Evolutionary conservation across 2,113 vertebrate genomes (phyloP).

Genomic region (Aldabrachelys gigantea): DNA sequence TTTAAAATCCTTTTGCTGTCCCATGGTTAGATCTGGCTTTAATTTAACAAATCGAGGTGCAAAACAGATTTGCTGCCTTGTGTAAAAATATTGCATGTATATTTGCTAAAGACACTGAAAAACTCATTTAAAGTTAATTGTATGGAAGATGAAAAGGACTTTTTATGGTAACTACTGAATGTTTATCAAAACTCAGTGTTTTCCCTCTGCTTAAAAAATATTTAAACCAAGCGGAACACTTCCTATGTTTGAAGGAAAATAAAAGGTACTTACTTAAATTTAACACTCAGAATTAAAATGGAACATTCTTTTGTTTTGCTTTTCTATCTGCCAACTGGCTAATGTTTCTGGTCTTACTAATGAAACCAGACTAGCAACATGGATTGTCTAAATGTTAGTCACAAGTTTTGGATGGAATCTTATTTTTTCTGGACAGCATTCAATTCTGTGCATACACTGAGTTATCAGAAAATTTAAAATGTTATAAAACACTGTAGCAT

Average conservation of each 20-base stretch:
- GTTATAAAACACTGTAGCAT: neutral
- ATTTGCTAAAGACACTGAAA: slow-evolving; percentile 42
- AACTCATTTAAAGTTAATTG: slow-evolving; percentile 64
- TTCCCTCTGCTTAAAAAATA: slow-evolving; percentile 48
- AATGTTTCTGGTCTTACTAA: slow-evolving; percentile 70
- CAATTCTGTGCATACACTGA: slow-evolving; percentile 57
- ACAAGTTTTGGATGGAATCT: slow-evolving; percentile 70
- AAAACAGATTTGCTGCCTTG: neutral
- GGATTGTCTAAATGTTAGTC: slow-evolving; percentile 72
- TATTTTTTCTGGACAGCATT: slow-evolving; percentile 69
- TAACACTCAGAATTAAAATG: slow-evolving; percentile 67
- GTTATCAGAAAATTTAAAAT: slow-evolving; percentile 44
- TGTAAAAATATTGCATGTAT: neutral
- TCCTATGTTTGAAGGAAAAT: slow-evolving; percentile 31
- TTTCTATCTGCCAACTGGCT: slow-evolving; percentile 56
- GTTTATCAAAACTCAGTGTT: slow-evolving; percentile 66
- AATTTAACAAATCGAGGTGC: neutral
- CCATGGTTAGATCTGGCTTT: neutral
- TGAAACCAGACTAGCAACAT: slow-evolving; percentile 70
- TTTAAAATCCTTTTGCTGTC: neutral
- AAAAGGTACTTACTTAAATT: slow-evolving; percentile 62
- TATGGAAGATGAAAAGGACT: slow-evolving; percentile 57
- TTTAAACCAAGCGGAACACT: neutral
- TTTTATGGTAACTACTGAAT: slow-evolving; percentile 56
- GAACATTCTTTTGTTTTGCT: slow-evolving; percentile 56